Base-by-base conservation (phyloP, 2,888 invertebrate species). In the Latrodectus hesperus region DNA sequence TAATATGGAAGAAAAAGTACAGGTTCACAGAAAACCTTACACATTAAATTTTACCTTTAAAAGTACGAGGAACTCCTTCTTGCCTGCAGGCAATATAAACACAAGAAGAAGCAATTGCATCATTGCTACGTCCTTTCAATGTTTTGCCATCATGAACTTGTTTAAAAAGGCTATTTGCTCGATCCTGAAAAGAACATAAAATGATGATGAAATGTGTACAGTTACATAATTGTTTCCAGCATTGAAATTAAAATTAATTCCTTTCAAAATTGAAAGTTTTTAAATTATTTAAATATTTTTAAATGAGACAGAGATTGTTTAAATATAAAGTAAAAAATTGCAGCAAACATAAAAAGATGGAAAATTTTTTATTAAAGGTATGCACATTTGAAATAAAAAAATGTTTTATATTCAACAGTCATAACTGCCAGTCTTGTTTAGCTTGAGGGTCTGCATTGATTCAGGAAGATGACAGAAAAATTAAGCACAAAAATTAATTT, bases 21-120 rank as follows among this genome's bases (percentile, higher is more conserved):
- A 16, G n/a, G 16, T 71, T n/a, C 4, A 71, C 0, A 9, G 14
- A 65, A 64, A 17, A n/a, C n/a, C 11, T 49, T 49, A 49, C 12
- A 3, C 5, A 17, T 76, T n/a, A 6, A 70, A 82, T 9, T 51
- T 26, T 74, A 86, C 89, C 89, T 88, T 90, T 90, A 92, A 99
- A 99, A 14, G 99, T 99, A 90, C 99, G 95, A 0, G 99, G 99
- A 0, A 99, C 99, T 9, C 98, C 98, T 92, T 99, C 99, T 91
- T 99, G 99, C 2, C 99, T 94, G 91, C 99, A 99, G 0, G 99
- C 99, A 89, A 99, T 99, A 92, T 99, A 99, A 52, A 99, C 94
- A 92, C 99, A 99, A 0, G 99, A 99, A 0, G 99, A 99, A 0
- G 99, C 98, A 91, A 99, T 99, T 0, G 99, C 99, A 92, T 99